Evolutionary conservation across 2,797 vertebrate genomes (phyloP).

Genomic region (Protonibea diacanthus): DNA sequence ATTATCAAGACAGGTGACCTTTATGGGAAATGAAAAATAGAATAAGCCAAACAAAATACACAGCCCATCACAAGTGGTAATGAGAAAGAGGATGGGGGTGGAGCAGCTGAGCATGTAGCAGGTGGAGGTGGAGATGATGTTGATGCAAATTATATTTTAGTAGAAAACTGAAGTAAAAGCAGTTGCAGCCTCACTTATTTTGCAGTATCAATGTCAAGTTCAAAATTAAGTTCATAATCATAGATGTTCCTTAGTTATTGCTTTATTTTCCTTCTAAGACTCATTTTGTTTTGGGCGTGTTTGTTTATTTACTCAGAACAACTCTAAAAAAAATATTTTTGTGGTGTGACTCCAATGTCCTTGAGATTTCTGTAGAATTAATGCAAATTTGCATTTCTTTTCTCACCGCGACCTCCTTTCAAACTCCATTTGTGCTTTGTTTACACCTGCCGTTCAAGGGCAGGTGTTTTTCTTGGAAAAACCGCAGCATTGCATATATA

Average conservation of each 20-base stretch:
- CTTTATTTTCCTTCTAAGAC: too few relatives aligned
- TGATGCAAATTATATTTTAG: background rate
- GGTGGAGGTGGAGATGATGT: background rate
- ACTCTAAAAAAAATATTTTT: too few relatives aligned
- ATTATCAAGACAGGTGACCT: background rate
- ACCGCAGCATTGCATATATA: background rate
- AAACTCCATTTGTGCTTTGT: background rate
- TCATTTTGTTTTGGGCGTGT: background rate
- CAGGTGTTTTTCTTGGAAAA: background rate
- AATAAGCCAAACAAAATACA: background rate
- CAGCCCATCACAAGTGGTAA: background rate
- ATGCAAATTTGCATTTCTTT: background rate
- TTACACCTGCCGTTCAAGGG: background rate
- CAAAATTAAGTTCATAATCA: background rate
- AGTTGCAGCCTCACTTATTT: background rate
- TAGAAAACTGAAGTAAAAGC: background rate
- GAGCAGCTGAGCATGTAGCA: background rate
- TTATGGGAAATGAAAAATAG: background rate
- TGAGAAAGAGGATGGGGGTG: background rate
- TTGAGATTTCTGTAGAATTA: background rate
- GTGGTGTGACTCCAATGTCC: background rate
- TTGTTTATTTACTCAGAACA: background rate
- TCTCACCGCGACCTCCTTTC: background rate
- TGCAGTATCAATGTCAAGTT: background rate
- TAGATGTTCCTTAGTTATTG: background rate